Conservation (phyloP, 2,888 invertebrate species). For the Lutraria lutraria region DNA sequence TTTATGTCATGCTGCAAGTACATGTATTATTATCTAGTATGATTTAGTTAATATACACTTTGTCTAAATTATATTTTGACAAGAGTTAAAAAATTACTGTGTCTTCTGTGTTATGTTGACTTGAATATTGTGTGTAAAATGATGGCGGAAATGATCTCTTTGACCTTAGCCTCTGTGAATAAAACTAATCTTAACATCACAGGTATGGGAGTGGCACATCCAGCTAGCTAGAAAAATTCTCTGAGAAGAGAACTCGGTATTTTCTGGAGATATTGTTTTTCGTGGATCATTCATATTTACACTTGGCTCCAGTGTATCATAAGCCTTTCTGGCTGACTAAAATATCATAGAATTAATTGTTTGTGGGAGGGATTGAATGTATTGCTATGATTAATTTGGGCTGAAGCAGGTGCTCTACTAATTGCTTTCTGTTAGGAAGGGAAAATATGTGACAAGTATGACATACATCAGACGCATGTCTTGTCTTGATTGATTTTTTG, state of each 20-base stretch:
- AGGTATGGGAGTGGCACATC: slow-evolving; percentile 27
- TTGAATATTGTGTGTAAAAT: slow-evolving; percentile 8
- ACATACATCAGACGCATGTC: slow-evolving; percentile 5
- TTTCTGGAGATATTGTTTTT: slow-evolving; percentile 27
- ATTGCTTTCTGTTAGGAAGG: not conserved
- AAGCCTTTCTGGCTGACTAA: slow-evolving; percentile 36
- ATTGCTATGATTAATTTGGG: slow-evolving; percentile 35
- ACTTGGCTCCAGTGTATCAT: slow-evolving; percentile 23
- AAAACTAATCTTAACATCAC: slow-evolving; percentile 15
- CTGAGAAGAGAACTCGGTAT: not conserved
- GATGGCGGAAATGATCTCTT: slow-evolving; percentile 18
- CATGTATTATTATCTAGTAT: no score
- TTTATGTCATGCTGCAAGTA: no score
- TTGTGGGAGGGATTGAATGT: slow-evolving; percentile 39
- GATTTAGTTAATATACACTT: no score
- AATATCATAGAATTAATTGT: slow-evolving; percentile 43
- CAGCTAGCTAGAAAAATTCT: slow-evolving; percentile 27
- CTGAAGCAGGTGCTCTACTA: slow-evolving; percentile 35
- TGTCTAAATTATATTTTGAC: no score
- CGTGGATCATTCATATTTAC: slow-evolving; percentile 32
- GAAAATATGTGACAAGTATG: slow-evolving; percentile 1
- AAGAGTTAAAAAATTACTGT: no score
- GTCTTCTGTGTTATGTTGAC: not conserved
- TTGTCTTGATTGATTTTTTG: not conserved
- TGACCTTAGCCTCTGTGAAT: slow-evolving; percentile 21